Base-by-base conservation (phyloP, 2,113 vertebrate species). In the Xyrauchen texanus region DNA sequence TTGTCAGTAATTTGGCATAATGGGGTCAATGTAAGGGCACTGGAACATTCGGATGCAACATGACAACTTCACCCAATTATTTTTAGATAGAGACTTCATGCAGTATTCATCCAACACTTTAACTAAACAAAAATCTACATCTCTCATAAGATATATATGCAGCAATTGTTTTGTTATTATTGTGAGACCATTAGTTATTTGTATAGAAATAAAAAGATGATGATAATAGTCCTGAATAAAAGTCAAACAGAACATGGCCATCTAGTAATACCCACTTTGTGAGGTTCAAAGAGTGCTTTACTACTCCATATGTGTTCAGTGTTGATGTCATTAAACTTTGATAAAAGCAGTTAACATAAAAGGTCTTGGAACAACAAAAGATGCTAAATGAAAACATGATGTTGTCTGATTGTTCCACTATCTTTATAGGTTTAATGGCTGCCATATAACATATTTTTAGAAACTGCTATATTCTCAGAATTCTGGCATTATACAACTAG, bases 341-440 rank as follows among this genome's bases (percentile, higher is more conserved):
- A 65, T 64, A 79, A 79, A 58, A 57, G 42, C 58, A 65, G 61
- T 60, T 62, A 66, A 80, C 15, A 10, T 44, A 67, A 57, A 57
- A 52, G 9, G 34, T 57, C 52, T 71, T 52, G 42, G 62, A 68
- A 63, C 8, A 71, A 44, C 76, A 68, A 47, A 73, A 53, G 16
- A 21, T 49, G 49, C 10, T 10, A 70, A 57, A 70, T 44, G 8
- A 64, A 52, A 65, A 51, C 10, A 11, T 64, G 53, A 52, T 44
- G 62, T n/a, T 49, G 44, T 72, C 73, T 51, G 51, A 10, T 62
- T 70, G 67, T 63, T 63, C 57, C 13, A 60, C 4, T 3, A 4
- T 62, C 77, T 82, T 74, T 42, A 47, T 6, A 34, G 3, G 21
- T 34, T 34, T 34, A 34, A 34, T 15, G 55, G 68, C 34, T 1